These are phyloP conservation scores for Regulus satrapa DNA, from an alignment of 2,113 vertebrate species.

Conservation along the genomic window DNA sequence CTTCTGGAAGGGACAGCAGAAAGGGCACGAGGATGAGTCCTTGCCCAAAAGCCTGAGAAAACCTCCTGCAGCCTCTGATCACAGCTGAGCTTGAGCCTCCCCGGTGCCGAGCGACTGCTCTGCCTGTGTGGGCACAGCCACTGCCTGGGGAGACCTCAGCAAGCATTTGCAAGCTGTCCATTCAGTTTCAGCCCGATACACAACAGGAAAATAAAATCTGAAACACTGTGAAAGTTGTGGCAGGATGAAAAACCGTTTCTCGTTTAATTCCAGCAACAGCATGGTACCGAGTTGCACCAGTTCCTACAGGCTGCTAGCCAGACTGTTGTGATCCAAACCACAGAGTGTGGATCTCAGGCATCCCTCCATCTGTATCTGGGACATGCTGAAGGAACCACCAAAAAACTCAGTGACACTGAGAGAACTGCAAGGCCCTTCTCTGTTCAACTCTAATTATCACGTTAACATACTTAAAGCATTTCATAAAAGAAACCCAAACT, in stretches of 20 bases:
- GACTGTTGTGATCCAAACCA: neutral
- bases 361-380: neutral
- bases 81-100: accelerated
- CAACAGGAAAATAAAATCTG: neutral
- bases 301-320: neutral
- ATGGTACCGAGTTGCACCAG: neutral
- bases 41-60: neutral
- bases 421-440: neutral
- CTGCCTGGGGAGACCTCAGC: neutral
- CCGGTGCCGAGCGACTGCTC: accelerated
- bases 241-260: neutral
- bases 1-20: neutral
- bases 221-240: neutral
- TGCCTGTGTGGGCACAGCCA: neutral
- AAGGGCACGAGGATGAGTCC: neutral
- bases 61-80: neutral
- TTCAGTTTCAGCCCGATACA: neutral
- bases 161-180: neutral
- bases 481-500: neutral
- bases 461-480: neutral
- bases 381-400: neutral
- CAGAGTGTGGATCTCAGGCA: accelerated
- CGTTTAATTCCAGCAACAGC: neutral
- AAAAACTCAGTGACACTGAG: neutral
- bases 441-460: neutral